These are phyloP conservation scores for Cancer borealis DNA, from an alignment of 2,888 invertebrate species.

Conservation along the genomic window DNA sequence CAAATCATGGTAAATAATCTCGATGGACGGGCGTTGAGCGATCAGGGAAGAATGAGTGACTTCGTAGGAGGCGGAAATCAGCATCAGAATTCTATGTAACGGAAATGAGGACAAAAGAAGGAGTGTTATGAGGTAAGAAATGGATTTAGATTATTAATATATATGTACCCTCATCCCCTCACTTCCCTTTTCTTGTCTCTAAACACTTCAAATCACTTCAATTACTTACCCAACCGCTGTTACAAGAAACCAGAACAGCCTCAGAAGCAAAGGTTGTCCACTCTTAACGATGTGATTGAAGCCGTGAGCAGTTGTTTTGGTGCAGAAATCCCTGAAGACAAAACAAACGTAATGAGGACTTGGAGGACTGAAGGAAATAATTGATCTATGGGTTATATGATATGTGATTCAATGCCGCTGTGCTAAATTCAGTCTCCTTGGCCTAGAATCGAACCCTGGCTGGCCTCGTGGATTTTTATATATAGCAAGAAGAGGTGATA, in stretches of 20 bases:
- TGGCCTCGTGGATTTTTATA: not conserved
- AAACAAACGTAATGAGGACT: not conserved
- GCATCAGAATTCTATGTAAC: slow-evolving; percentile 42
- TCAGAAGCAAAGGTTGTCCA: not conserved
- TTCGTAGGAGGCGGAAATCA: slow-evolving; percentile 54
- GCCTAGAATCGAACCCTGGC: too few species aligned
- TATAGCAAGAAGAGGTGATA: not conserved
- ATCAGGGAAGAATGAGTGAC: slow-evolving; percentile 59
- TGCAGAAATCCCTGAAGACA: slow-evolving; percentile 66
- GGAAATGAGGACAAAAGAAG: not conserved
- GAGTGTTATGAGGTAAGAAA: not conserved
- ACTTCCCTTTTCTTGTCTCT: too few species aligned
- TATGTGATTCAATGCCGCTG: too few species aligned
- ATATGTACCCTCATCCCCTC: too few species aligned
- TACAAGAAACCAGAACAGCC: slow-evolving; percentile 58
- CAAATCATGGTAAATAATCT: slow-evolving; percentile 60
- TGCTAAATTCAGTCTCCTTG: too few species aligned
- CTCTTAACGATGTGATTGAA: slow-evolving; percentile 69
- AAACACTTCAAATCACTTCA: not conserved
- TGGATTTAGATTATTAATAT: not conserved
- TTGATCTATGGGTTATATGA: too few species aligned
- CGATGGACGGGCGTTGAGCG: slow-evolving; percentile 52
- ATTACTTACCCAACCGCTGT: slow-evolving; percentile 55
- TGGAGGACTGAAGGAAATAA: too few species aligned
- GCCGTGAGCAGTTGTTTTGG: slow-evolving; percentile 72